Evolutionary conservation across 2,888 invertebrate species (phyloP).

Genomic region (Rhorus exstirpatorius): DNA sequence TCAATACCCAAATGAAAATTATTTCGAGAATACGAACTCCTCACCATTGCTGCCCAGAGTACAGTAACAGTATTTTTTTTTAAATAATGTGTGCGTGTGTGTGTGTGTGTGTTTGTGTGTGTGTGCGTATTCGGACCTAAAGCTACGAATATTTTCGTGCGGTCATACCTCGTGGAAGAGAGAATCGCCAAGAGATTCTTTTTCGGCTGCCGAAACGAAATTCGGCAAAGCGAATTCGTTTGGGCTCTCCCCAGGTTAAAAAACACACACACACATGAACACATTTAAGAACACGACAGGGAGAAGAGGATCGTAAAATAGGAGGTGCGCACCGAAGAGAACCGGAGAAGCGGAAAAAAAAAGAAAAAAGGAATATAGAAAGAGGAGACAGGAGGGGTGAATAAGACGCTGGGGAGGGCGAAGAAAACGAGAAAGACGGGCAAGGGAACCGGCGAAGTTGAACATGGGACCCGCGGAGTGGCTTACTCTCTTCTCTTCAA

Average conservation of each 20-base stretch:
- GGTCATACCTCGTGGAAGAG: slow-evolving; percentile 26
- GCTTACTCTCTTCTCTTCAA: slow-evolving; percentile 27
- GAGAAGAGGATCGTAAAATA: slow-evolving; percentile 67
- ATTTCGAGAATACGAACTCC: slow-evolving; percentile 15
- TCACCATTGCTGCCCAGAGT: neutral
- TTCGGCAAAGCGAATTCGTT: slow-evolving; percentile 47
- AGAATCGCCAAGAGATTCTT: slow-evolving; percentile 45
- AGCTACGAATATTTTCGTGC: slow-evolving; percentile 40
- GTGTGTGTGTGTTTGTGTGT: no score
- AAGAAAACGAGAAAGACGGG: slow-evolving; percentile 47
- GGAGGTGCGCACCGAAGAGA: slow-evolving; percentile 59
- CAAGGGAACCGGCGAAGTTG: slow-evolving; percentile 47
- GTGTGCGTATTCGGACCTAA: neutral
- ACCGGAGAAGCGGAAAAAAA: slow-evolving; percentile 47
- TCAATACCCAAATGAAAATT: slow-evolving; percentile 32
- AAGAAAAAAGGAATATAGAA: slow-evolving; percentile 51
- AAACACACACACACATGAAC: slow-evolving; percentile 21
- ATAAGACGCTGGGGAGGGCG: slow-evolving; percentile 45
- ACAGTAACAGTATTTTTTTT: no score
- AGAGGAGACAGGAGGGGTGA: slow-evolving; percentile 36
- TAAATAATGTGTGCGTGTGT: no score
- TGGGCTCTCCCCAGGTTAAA: slow-evolving; percentile 1
- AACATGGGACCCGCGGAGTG: slow-evolving; percentile 29
- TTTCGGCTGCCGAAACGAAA: no score
- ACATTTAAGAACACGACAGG: slow-evolving; percentile 45